Percentiles rank a stretch among this genome's conserved stretches.
These are phyloP conservation scores for Drosophila prosaltans DNA, from an alignment of 1,140 invertebrate species.

Conservation along the genomic window DNA sequence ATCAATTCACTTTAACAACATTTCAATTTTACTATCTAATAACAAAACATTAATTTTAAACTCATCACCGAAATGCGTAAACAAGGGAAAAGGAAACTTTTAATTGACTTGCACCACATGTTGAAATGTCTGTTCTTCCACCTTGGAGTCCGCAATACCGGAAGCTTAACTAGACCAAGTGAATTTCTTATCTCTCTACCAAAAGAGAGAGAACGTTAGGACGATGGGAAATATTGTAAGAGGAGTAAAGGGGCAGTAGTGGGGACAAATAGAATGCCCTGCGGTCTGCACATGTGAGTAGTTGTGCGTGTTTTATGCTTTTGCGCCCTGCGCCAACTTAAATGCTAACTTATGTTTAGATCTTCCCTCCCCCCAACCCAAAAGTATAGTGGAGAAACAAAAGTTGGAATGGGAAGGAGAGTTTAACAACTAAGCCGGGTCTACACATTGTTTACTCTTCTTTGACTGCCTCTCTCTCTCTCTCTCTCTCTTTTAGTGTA, in stretches of 20 bases:
- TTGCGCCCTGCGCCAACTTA: constrained; percentile 77
- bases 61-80: constrained; percentile 9
- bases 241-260: constrained; percentile 16
- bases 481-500: not conserved
- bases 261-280: constrained; percentile 26
- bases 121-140: constrained; percentile 40
- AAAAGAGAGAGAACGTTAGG: not conserved
- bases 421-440: constrained; percentile 55
- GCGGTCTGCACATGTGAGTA: constrained; percentile 48
- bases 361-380: not conserved
- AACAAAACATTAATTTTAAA: constrained; percentile 33
- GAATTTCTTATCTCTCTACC: constrained; percentile 32
- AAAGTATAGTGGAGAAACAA: not conserved
- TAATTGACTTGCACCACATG: constrained; percentile 68
- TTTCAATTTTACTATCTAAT: constrained; percentile 45
- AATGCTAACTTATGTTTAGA: constrained; percentile 80
- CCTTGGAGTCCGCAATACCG: constrained; percentile 6
- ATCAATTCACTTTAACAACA: constrained; percentile 28
- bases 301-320: constrained; percentile 74
- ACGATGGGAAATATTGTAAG: not conserved
- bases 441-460: constrained; percentile 62
- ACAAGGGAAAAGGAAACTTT: constrained; percentile 46
- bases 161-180: constrained; percentile 12
- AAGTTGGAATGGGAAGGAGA: not conserved
- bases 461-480: not conserved